These are phyloP conservation scores for Anadara kagoshimensis DNA, from an alignment of 1,140 invertebrate genomes.

Conservation along the genomic window DNA sequence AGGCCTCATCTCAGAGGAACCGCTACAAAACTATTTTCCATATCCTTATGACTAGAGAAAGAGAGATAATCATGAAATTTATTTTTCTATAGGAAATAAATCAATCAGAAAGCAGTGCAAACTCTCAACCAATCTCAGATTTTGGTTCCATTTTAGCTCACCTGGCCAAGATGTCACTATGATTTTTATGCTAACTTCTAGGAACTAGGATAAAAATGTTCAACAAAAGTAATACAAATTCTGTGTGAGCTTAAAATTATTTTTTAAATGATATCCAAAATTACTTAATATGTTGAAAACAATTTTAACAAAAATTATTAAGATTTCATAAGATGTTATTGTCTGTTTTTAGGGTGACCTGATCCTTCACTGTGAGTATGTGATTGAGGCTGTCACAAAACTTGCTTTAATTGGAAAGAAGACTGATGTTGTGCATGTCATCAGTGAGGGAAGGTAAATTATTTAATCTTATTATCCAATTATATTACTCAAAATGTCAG, in stretches of 20 bases:
- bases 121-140: no score
- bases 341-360: slow-evolving; percentile 83
- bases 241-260: neutral
- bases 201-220: neutral
- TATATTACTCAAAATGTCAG: no score
- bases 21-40: no score
- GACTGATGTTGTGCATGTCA: slow-evolving; percentile 80
- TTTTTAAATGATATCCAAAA: neutral
- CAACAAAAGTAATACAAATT: neutral
- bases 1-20: no score
- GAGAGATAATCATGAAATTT: no score
- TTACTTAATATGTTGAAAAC: neutral
- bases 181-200: neutral
- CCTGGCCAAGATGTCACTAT: neutral
- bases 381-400: slow-evolving; percentile 89
- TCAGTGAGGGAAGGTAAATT: slow-evolving; percentile 84
- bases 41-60: no score
- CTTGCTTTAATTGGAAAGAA: slow-evolving; percentile 80
- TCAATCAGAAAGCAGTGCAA: no score
- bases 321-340: neutral
- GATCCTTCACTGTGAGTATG: slow-evolving; percentile 86
- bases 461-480: slow-evolving; percentile 62
- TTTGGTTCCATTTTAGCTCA: no score
- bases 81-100: no score
- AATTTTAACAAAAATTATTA: neutral